These are phyloP conservation scores for Eristalis arbustorum DNA, from an alignment of 2,888 invertebrate species.

Conservation along the genomic window DNA sequence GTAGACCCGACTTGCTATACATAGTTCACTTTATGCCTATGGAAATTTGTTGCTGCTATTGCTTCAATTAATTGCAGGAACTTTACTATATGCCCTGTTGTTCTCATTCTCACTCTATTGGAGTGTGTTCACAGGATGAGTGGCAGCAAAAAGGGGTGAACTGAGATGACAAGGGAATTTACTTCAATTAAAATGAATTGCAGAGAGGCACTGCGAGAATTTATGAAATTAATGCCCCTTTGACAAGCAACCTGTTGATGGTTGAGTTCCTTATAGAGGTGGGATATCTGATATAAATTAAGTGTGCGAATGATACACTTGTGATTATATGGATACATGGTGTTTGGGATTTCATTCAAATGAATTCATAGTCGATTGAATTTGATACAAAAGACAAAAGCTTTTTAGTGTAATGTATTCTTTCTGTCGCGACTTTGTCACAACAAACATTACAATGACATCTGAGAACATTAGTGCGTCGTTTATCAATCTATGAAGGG, in stretches of 20 bases:
- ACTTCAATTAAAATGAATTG: slow-evolving; percentile 69
- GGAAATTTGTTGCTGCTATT: slow-evolving; percentile 67
- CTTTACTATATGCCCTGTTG: slow-evolving; percentile 48
- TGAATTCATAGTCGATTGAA: too few species aligned
- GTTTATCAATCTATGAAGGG: too few species aligned
- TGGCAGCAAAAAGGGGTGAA: slow-evolving; percentile 51
- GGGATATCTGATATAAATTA: slow-evolving; percentile 43
- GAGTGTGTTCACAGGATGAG: slow-evolving; percentile 17
- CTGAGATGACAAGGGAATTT: slow-evolving; percentile 63
- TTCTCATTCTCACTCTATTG: slow-evolving; percentile 5
- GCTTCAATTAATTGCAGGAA: slow-evolving; percentile 69
- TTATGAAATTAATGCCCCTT: slow-evolving; percentile 62
- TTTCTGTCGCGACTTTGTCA: too few species aligned
- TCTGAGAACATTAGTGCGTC: too few species aligned
- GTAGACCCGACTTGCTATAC: background rate
- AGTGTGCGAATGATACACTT: slow-evolving; percentile 46
- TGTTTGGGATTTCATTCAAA: too few species aligned
- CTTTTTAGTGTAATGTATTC: too few species aligned
- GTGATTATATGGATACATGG: background rate
- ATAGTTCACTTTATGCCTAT: slow-evolving; percentile 44
- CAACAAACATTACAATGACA: too few species aligned
- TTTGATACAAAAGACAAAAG: too few species aligned
- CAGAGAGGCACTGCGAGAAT: slow-evolving; percentile 30
- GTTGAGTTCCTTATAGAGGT: slow-evolving; percentile 41
- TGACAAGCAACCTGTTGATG: slow-evolving; percentile 67